These are phyloP conservation scores for Leptogaster cylindrica DNA, from an alignment of 2,888 invertebrate genomes.

Conservation along the genomic window DNA sequence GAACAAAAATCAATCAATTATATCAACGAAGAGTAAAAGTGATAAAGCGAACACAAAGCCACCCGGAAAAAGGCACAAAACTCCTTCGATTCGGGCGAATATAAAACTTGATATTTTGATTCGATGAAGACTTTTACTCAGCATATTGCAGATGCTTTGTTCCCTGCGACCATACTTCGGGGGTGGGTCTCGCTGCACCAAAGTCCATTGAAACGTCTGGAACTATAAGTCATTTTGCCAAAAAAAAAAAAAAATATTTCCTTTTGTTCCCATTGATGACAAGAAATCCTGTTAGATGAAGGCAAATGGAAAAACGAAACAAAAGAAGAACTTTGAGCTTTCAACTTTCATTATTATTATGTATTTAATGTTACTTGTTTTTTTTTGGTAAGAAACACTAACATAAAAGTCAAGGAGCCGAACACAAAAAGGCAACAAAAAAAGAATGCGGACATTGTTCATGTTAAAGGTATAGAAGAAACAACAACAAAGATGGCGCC, in stretches of 20 bases:
- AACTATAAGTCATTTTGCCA: slow-evolving; percentile 26
- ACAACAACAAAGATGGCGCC: too few relatives aligned
- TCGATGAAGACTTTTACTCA: slow-evolving; percentile 1
- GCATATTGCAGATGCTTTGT: slow-evolving; percentile 7
- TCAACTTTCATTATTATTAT: too few relatives aligned
- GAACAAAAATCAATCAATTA: too few relatives aligned
- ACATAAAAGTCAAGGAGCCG: slow-evolving; percentile 16
- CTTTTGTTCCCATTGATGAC: slow-evolving; percentile 28
- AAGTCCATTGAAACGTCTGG: slow-evolving; percentile 23
- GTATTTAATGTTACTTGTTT: too few relatives aligned
- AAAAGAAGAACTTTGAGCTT: slow-evolving; percentile 5
- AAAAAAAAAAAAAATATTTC: slow-evolving; percentile 13
- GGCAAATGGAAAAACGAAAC: slow-evolving; percentile 7
- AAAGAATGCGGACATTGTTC: slow-evolving; percentile 5
- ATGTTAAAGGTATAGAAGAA: too few relatives aligned
- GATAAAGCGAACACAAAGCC: too few relatives aligned
- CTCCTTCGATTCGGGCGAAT: too few relatives aligned
- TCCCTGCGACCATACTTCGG: neutral
- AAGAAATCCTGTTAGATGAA: slow-evolving; percentile 29
- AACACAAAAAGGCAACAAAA: neutral
- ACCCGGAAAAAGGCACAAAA: too few relatives aligned
- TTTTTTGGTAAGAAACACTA: slow-evolving; percentile 20
- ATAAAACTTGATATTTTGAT: too few relatives aligned
- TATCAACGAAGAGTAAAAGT: too few relatives aligned
- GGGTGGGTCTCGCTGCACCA: neutral